A percentile compares a stretch with the other conserved stretches of the same genome.
phyloP scores from a whole-genome alignment of 2,797 vertebrate species.

The Acestrorhynchus altus region DNA sequence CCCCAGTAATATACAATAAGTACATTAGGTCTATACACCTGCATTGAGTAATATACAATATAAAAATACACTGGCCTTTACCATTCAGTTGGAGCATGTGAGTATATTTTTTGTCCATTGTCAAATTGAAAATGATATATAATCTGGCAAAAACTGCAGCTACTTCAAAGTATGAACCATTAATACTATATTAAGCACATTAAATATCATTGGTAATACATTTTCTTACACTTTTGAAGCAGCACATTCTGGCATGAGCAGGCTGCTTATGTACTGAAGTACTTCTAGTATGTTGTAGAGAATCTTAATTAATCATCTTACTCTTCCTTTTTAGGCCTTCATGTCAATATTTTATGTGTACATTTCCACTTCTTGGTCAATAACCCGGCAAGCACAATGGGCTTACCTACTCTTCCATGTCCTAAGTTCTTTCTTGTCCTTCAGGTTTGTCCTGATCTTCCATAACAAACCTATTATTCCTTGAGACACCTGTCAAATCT shows the following conservation, averaged over 20 bases:
- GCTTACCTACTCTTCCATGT: neutral
- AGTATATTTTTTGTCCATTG: neutral
- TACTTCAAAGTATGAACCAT: neutral
- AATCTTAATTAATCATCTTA: neutral
- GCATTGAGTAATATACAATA: neutral
- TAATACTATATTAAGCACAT: neutral
- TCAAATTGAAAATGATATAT: no score
- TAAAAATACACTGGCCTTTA: neutral
- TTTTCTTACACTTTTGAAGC: neutral
- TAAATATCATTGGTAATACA: neutral
- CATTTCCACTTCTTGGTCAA: neutral
- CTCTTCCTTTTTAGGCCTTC: neutral
- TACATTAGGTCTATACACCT: neutral
- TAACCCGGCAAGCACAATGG: neutral
- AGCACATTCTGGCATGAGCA: neutral
- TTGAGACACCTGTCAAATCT: neutral
- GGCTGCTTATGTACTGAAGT: neutral
- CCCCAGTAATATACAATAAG: neutral
- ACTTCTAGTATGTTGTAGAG: neutral
- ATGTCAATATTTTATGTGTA: neutral
- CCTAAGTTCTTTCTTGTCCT: neutral
- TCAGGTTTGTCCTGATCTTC: neutral
- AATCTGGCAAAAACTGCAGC: neutral
- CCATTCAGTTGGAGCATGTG: neutral
- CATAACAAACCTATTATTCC: neutral